These are phyloP conservation scores for Tenthredo amoena DNA, from an alignment of 2,888 invertebrate genomes.

Conservation along the genomic window DNA sequence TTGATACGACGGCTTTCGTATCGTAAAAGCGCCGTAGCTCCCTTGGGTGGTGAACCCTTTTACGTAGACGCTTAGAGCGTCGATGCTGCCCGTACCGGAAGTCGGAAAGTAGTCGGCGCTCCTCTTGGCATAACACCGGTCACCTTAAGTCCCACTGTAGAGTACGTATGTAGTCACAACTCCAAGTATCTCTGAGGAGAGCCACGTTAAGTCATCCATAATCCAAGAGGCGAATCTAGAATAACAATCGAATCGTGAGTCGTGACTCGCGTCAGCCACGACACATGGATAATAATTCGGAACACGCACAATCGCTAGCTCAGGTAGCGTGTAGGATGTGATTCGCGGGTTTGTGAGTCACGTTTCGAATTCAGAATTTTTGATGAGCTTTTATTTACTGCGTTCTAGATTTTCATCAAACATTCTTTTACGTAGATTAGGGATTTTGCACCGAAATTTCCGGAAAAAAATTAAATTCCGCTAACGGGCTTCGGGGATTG, in stretches of 20 bases:
- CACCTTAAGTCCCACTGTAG: constrained; percentile 74
- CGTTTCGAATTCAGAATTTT: constrained; percentile 41
- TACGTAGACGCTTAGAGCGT: constrained; percentile 86
- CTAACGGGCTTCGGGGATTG: too few species aligned
- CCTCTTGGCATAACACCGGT: constrained; percentile 90
- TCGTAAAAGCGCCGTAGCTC: constrained; percentile 89
- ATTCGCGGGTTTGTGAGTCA: constrained; percentile 64
- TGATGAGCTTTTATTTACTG: constrained; percentile 26
- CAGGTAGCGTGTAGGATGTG: constrained; percentile 33
- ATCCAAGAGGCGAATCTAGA: constrained; percentile 54
- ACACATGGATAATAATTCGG: constrained; percentile 41
- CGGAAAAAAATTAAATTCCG: too few species aligned
- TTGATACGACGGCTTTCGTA: constrained; percentile 79
- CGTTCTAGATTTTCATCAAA: constrained; percentile 32
- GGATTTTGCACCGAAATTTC: too few species aligned
- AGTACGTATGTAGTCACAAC: constrained; percentile 77
- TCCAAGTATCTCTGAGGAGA: constrained; percentile 18
- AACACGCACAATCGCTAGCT: constrained; percentile 11
- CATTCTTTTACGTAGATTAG: neutral
- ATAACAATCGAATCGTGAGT: constrained; percentile 65
- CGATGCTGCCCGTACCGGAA: constrained; percentile 88
- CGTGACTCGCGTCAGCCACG: constrained; percentile 27
- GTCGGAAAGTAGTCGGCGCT: constrained; percentile 88
- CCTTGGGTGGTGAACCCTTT: constrained; percentile 86
- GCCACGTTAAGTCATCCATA: constrained; percentile 36